Conservation (phyloP, 2,888 invertebrate genomes). For the Caenorhabditis sinica region DNA sequence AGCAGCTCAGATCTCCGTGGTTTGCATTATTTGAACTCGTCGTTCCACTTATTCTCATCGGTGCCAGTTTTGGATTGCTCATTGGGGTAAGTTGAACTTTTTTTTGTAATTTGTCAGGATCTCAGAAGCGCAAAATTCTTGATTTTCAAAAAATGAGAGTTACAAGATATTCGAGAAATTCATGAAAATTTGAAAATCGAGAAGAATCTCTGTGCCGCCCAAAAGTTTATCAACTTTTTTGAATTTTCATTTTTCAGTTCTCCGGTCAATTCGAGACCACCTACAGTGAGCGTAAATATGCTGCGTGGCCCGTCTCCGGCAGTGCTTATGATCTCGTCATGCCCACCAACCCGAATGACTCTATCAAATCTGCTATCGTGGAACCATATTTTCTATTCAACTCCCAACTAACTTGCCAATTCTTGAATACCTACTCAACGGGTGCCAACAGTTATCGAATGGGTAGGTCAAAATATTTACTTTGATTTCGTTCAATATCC, state of each 20-base stretch:
- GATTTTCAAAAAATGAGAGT: too few relatives aligned
- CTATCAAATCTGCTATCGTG: conserved; percentile 62
- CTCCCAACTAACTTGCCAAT: conserved; percentile 65
- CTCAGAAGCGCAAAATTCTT: not conserved
- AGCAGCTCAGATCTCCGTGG: conserved; percentile 75
- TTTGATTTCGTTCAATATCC: not conserved
- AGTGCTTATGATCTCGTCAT: conserved; percentile 73
- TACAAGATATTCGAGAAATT: too few relatives aligned
- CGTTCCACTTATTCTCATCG: conserved; percentile 78
- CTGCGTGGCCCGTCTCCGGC: conserved; percentile 75
- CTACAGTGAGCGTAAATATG: conserved; percentile 64
- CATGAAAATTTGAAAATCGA: too few relatives aligned
- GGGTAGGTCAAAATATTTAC: not conserved
- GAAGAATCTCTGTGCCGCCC: too few relatives aligned
- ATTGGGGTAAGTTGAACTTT: conserved; percentile 75
- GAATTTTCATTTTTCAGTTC: conserved; percentile 71
- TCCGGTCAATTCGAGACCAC: conserved; percentile 74
- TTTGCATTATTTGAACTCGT: conserved; percentile 79
- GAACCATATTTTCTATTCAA: conserved; percentile 65
- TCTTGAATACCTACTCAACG: conserved; percentile 63
- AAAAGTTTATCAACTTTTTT: too few relatives aligned
- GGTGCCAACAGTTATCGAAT: conserved; percentile 35
- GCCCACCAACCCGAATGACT: conserved; percentile 64
- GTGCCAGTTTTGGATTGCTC: conserved; percentile 77
- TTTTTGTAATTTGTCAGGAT: too few relatives aligned